Evolutionary conservation across 2,888 invertebrate genomes (phyloP).

Genomic region (Elgonia sp.): DNA sequence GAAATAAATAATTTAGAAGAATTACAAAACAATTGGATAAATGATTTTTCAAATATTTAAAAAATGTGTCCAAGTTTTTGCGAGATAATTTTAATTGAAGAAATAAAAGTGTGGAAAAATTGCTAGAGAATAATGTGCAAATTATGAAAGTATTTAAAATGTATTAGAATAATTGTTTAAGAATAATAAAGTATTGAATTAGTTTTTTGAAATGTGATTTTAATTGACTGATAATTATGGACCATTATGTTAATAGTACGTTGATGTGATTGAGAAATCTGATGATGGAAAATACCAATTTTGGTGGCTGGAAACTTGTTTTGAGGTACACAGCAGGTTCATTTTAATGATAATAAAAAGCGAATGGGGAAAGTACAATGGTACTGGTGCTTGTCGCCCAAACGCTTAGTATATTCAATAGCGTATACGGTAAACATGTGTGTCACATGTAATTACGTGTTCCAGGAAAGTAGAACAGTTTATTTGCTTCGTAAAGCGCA

Average conservation of each 20-base stretch:
- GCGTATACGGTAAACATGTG: conserved; percentile 80
- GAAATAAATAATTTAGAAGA: no score
- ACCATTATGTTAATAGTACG: not conserved
- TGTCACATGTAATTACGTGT: conserved; percentile 82
- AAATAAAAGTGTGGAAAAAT: no score
- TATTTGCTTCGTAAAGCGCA: conserved; percentile 75
- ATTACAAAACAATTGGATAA: no score
- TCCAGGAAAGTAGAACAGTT: conserved; percentile 82
- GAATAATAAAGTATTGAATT: no score
- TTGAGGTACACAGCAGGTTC: not conserved
- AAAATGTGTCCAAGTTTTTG: no score
- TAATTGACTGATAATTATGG: no score
- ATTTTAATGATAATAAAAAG: conserved; percentile 56
- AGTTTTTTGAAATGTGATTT: no score
- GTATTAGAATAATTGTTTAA: no score
- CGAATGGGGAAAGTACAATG: conserved; percentile 69
- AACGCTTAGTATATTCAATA: conserved; percentile 69
- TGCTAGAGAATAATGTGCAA: no score
- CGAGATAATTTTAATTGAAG: no score
- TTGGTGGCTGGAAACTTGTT: not conserved
- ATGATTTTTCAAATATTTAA: no score
- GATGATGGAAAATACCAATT: conserved; percentile 1
- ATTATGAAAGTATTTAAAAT: no score
- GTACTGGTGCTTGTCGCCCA: conserved; percentile 46
- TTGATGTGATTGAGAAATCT: not conserved